A percentile compares a stretch with the other conserved stretches of the same genome.
These are phyloP conservation scores for Lophotriccus pileatus DNA, from an alignment of 2,797 vertebrate species.

Conservation along the genomic window DNA sequence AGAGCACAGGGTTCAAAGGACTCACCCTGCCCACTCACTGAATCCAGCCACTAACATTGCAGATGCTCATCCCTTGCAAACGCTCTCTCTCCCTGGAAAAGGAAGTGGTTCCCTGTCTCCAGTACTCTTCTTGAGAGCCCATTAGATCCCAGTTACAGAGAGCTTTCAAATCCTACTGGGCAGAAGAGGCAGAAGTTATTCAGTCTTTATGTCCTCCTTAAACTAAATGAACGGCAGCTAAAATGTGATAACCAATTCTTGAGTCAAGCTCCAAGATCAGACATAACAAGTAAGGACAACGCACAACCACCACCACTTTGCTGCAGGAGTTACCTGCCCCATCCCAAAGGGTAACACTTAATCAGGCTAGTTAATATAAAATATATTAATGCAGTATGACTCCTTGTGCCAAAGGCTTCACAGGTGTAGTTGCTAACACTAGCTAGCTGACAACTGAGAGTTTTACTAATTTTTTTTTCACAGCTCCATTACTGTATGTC, in stretches of 20 bases:
- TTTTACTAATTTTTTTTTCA: not conserved
- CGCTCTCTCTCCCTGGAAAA: not conserved
- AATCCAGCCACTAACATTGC: not conserved
- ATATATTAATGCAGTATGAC: conserved; percentile 16
- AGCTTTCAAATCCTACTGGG: not conserved
- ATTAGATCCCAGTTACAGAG: not conserved
- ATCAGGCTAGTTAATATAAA: not conserved
- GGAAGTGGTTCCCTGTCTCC: not conserved
- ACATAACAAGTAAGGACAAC: not conserved
- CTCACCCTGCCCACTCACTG: not conserved
- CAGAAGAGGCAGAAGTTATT: not conserved
- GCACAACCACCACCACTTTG: not conserved
- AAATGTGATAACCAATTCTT: not conserved
- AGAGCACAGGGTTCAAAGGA: not conserved
- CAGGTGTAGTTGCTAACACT: not conserved
- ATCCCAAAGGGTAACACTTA: not conserved
- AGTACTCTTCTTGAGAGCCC: not conserved
- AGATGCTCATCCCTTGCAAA: not conserved
- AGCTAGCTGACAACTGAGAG: not conserved
- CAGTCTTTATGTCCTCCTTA: not conserved
- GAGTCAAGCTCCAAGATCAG: not conserved
- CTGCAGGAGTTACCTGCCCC: not conserved
- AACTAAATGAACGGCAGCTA: not conserved
- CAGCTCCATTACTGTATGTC: not conserved
- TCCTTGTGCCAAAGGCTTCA: conserved; percentile 25